Percentiles rank a stretch among this genome's conserved stretches.
Evolutionary conservation across 2,888 invertebrate species (phyloP).

Genomic region (Punctoribates punctum): DNA sequence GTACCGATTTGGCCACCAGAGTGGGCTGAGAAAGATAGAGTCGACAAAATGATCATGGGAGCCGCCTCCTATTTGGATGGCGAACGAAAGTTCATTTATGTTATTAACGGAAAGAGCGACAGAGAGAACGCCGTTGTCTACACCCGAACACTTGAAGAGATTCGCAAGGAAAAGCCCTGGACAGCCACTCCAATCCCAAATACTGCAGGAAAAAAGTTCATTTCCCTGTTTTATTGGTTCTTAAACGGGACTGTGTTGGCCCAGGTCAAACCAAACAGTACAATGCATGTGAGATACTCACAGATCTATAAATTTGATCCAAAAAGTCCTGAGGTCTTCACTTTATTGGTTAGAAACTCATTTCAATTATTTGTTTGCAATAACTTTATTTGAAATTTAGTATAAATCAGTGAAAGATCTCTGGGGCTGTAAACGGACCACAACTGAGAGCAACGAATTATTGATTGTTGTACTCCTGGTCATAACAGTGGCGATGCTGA

Average conservation of each 20-base stretch:
- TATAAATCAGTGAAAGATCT: no score
- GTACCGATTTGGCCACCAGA: neutral
- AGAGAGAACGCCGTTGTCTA: neutral
- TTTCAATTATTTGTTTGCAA: no score
- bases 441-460: no score
- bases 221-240: neutral
- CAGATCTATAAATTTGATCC: no score
- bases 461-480: no score
- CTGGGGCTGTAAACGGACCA: no score
- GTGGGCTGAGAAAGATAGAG: neutral
- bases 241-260: neutral
- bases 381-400: no score
- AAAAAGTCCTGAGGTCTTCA: no score
- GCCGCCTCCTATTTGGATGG: neutral
- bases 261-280: neutral
- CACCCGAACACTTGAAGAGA: neutral
- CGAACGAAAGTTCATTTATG: neutral
- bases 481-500: no score
- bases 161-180: neutral
- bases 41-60: neutral
- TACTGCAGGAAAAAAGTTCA: neutral
- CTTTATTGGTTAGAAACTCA: no score
- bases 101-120: neutral
- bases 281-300: no score
- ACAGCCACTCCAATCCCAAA: neutral